Evolutionary conservation across 2,797 vertebrate species (phyloP).

Genomic region (Crenuchus spilurus): DNA sequence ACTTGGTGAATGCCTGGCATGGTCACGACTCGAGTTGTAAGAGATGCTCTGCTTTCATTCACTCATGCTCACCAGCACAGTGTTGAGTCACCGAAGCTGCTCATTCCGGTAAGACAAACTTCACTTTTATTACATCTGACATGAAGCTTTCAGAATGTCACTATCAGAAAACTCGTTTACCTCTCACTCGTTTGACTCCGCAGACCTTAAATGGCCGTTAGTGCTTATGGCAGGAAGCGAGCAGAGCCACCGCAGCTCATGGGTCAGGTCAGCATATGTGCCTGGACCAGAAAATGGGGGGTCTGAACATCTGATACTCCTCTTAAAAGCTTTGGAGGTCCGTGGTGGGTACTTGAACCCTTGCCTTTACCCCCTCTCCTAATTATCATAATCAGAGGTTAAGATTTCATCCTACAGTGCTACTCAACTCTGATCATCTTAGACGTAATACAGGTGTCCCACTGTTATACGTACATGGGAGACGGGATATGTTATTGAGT

Average conservation of each 20-base stretch:
- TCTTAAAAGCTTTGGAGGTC: constrained; percentile 5
- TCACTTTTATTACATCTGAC: constrained; percentile 22
- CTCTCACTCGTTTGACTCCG: constrained; percentile 5
- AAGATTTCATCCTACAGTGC: constrained; percentile 3
- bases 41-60: constrained; percentile 28
- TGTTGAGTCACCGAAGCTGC: constrained; percentile 14
- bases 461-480: background rate
- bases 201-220: constrained; percentile 15
- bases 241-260: constrained; percentile 5
- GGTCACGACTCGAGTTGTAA: constrained; percentile 12
- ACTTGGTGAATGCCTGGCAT: constrained; percentile 36
- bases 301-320: constrained; percentile 37
- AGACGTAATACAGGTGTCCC: constrained; percentile 10
- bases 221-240: background rate
- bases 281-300: constrained; percentile 18
- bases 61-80: constrained; percentile 1
- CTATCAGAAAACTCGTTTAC: background rate
- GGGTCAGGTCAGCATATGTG: constrained; percentile 43
- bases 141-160: constrained; percentile 16
- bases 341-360: constrained; percentile 33
- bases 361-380: constrained; percentile 22
- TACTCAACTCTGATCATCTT: constrained; percentile 7
- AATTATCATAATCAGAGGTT: constrained; percentile 3
- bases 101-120: constrained; percentile 29
- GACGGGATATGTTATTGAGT: background rate